These are phyloP conservation scores for Sebastes goodei DNA, from an alignment of 2,797 vertebrate genomes.

Conservation along the genomic window DNA sequence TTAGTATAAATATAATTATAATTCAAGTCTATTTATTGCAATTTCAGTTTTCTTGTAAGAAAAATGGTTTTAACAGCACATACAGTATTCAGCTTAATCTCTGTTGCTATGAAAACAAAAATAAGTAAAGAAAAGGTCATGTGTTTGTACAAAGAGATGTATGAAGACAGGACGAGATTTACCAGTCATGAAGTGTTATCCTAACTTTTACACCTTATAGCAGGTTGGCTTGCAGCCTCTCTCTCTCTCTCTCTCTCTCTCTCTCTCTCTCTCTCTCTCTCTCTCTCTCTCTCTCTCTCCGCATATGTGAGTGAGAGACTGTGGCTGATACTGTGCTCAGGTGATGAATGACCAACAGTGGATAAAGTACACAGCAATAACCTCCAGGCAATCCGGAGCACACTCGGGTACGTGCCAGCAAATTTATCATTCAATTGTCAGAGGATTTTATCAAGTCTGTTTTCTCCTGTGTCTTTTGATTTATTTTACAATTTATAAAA, in stretches of 20 bases:
- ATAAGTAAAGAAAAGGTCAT: background rate
- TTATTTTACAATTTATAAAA: conserved; percentile 84
- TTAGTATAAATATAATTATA: background rate
- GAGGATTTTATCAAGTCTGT: conserved; percentile 81
- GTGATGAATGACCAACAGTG: conserved; percentile 83
- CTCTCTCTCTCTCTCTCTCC: conserved; percentile 9
- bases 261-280: conserved; percentile 25
- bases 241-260: conserved; percentile 25
- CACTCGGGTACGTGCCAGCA: conserved; percentile 62
- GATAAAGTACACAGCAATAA: conserved; percentile 85
- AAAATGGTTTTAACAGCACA: background rate
- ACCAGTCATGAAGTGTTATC: background rate
- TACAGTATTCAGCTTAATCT: background rate
- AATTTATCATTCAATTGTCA: conserved; percentile 87
- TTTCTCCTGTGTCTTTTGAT: conserved; percentile 78
- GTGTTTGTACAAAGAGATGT: background rate
- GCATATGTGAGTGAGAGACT: conserved; percentile 60
- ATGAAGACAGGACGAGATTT: background rate
- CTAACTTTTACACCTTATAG: background rate
- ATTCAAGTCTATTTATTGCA: background rate
- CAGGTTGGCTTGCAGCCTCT: conserved; percentile 1
- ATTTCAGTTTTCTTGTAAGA: background rate
- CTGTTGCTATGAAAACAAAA: background rate
- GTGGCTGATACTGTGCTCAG: conserved; percentile 60
- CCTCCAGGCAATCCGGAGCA: conserved; percentile 80